A percentile compares a stretch with the other conserved stretches of the same genome.
Conservation (phyloP, 2,113 vertebrate genomes). For the Malurus alboscapulatus region DNA sequence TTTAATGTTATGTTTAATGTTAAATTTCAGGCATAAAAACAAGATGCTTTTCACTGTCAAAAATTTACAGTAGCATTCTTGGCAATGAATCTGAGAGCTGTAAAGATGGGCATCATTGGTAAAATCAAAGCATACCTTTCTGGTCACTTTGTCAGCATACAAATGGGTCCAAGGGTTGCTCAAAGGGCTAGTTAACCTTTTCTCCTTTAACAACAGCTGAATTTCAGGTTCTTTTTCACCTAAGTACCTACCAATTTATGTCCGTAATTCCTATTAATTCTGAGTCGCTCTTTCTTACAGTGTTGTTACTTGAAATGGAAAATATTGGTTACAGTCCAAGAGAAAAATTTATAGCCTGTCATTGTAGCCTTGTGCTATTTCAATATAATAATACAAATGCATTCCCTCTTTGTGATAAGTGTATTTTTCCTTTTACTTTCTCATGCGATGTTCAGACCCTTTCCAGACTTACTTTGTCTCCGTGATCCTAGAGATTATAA, state of each 20-base stretch:
- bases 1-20: background rate
- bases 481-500: background rate
- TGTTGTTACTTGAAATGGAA: constrained; percentile 59
- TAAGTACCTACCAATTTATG: background rate
- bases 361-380: constrained; percentile 52
- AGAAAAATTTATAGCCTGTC: constrained; percentile 59
- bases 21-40: background rate
- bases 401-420: constrained; percentile 44
- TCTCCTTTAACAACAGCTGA: background rate
- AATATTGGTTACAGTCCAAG: constrained; percentile 53
- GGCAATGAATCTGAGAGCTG: background rate
- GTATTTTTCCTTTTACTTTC: constrained; percentile 58
- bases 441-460: background rate
- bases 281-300: constrained; percentile 8
- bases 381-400: constrained; percentile 46
- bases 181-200: constrained; percentile 17
- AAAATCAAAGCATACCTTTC: background rate
- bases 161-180: background rate
- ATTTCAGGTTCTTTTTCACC: constrained; percentile 22
- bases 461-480: constrained; percentile 29
- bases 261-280: constrained; percentile 45
- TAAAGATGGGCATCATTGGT: background rate
- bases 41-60: background rate
- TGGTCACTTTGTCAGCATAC: background rate
- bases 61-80: background rate